Evolutionary conservation across 2,113 vertebrate species (phyloP).

Genomic region (Halichoerus grypus): DNA sequence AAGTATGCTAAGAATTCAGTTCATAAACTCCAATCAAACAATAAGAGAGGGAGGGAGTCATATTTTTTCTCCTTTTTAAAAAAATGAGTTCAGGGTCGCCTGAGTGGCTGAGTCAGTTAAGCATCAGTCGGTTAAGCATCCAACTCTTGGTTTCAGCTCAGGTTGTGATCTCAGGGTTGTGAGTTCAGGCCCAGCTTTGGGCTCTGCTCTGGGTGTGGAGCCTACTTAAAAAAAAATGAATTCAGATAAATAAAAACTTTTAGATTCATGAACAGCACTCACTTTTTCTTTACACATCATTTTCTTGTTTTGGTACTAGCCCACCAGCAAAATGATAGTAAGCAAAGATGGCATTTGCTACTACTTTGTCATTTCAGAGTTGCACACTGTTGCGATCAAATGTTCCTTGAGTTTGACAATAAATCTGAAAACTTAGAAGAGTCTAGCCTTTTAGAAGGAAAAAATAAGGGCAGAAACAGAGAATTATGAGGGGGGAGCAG

Average conservation of each 20-base stretch:
- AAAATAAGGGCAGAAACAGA: background rate
- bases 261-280: background rate
- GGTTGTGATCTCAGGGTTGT: background rate
- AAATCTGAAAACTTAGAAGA: constrained; percentile 19
- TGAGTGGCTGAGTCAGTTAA: background rate
- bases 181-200: background rate
- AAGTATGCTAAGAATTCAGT: background rate
- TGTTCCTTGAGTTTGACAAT: background rate
- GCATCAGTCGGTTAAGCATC: background rate
- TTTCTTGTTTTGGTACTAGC: background rate
- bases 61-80: background rate
- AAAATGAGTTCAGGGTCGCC: background rate
- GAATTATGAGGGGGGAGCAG: background rate
- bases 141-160: background rate
- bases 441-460: background rate
- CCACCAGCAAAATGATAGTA: background rate
- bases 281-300: background rate
- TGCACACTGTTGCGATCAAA: background rate
- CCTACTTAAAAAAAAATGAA: background rate
- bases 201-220: background rate
- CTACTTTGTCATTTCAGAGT: constrained; percentile 11
- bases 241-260: constrained; percentile 39
- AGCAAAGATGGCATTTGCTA: constrained; percentile 11
- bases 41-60: background rate
- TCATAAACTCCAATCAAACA: background rate